phyloP scores from a whole-genome alignment of 2,888 invertebrate species.

The Mantis religiosa region DNA sequence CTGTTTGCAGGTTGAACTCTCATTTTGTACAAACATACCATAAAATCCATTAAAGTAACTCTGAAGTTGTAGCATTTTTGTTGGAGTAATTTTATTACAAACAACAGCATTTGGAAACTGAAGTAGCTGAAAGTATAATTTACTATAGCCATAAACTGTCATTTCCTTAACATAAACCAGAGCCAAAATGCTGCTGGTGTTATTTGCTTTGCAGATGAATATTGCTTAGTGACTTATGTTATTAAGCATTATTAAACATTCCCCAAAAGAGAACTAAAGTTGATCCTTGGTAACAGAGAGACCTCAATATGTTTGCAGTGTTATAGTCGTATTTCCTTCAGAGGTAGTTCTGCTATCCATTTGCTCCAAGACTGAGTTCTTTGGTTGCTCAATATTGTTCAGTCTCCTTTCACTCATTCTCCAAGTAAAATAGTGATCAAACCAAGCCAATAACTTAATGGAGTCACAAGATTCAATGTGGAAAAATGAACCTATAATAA shows the following conservation, averaged over 20 bases:
- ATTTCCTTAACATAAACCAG: too few species aligned
- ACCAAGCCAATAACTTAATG: not conserved
- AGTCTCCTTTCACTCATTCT: not conserved
- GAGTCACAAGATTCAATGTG: not conserved
- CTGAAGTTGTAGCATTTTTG: too few species aligned
- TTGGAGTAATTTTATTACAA: too few species aligned
- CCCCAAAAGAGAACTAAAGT: not conserved
- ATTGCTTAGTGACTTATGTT: not conserved
- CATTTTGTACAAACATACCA: too few species aligned
- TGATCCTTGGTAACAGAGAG: not conserved
- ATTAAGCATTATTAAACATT: not conserved
- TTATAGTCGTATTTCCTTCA: not conserved
- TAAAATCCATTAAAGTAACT: too few species aligned
- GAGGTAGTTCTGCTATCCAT: not conserved
- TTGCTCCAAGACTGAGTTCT: slow-evolving; percentile 12
- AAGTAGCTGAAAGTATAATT: not conserved
- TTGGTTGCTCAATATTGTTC: slow-evolving; percentile 4
- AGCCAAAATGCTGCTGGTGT: not conserved
- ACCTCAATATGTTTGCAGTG: not conserved
- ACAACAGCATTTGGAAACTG: not conserved
- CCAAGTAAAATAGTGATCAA: not conserved
- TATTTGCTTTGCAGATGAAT: not conserved
- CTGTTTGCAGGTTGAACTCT: too few species aligned
- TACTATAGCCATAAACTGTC: not conserved
- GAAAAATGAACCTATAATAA: not conserved